Conservation (phyloP, 2,113 vertebrate genomes). For the Saccopteryx leptura region DNA sequence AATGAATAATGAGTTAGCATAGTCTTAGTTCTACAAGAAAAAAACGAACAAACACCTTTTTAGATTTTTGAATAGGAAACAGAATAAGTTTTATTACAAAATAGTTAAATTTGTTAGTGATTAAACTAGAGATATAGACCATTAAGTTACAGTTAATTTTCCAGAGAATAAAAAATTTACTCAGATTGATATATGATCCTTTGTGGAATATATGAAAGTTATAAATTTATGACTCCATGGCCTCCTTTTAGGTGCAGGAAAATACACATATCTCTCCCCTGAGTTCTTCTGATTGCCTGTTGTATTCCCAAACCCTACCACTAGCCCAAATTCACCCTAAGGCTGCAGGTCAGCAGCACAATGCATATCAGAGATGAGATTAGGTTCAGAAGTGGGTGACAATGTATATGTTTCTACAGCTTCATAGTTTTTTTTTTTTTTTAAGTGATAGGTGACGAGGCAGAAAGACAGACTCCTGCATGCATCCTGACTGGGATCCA, state of each 20-base stretch:
- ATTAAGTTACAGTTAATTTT: conserved; percentile 11
- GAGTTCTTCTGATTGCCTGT: not conserved
- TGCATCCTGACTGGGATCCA: no score
- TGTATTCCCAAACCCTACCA: rapidly evolving
- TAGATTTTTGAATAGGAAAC: not conserved
- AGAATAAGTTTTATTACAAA: not conserved
- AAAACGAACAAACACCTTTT: not conserved
- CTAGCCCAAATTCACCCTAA: not conserved
- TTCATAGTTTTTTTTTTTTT: not conserved
- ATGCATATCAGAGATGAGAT: not conserved
- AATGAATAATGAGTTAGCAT: not conserved
- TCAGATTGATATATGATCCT: not conserved
- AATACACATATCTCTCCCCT: not conserved
- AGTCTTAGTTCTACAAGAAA: not conserved
- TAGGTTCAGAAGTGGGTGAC: not conserved
- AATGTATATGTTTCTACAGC: not conserved
- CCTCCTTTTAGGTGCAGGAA: not conserved
- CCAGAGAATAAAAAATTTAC: not conserved
- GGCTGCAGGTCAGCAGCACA: not conserved
- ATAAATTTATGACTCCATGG: not conserved
- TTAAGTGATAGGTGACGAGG: no score
- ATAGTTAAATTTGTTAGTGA: not conserved
- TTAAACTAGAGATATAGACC: not conserved
- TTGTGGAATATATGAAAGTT: not conserved
- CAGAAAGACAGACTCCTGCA: no score